A percentile compares a stretch with the other conserved stretches of the same genome.
These are phyloP conservation scores for Tiliqua scincoides DNA, from an alignment of 2,113 vertebrate species.

Conservation along the genomic window DNA sequence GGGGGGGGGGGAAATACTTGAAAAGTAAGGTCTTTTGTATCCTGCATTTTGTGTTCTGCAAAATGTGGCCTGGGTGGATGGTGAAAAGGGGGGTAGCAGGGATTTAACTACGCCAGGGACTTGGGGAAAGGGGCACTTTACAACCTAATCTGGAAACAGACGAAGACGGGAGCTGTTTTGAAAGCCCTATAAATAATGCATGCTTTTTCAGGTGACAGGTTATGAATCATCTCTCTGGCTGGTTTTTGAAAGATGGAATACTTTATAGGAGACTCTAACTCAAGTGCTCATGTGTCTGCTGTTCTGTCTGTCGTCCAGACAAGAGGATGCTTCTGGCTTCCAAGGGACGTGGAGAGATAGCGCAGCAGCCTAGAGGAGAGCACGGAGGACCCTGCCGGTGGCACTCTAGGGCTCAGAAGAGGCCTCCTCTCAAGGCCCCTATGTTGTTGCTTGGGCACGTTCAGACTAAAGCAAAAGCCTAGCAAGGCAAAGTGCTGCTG, in stretches of 20 bases:
- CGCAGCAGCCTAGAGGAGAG: neutral
- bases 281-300: neutral
- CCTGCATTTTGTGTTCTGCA: neutral
- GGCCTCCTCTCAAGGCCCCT: no score
- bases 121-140: neutral
- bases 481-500: neutral
- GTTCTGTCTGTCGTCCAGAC: neutral
- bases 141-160: neutral
- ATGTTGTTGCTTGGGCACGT: neutral
- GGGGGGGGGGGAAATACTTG: neutral
- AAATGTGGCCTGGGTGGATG: neutral
- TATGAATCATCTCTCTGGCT: neutral
- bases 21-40: neutral
- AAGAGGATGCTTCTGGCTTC: neutral
- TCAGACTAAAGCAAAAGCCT: neutral
- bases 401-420: neutral
- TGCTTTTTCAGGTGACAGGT: constrained; percentile 17
- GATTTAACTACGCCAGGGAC: neutral
- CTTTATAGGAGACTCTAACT: constrained; percentile 5
- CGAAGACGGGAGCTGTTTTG: constrained; percentile 5
- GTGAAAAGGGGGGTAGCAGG: no score
- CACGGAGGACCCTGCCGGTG: no score
- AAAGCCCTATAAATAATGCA: constrained; percentile 33
- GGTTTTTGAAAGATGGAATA: constrained; percentile 13
- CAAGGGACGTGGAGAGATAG: neutral